Evolutionary conservation across 2,113 vertebrate species (phyloP).

Genomic region (Tragelaphus scriptus): DNA sequence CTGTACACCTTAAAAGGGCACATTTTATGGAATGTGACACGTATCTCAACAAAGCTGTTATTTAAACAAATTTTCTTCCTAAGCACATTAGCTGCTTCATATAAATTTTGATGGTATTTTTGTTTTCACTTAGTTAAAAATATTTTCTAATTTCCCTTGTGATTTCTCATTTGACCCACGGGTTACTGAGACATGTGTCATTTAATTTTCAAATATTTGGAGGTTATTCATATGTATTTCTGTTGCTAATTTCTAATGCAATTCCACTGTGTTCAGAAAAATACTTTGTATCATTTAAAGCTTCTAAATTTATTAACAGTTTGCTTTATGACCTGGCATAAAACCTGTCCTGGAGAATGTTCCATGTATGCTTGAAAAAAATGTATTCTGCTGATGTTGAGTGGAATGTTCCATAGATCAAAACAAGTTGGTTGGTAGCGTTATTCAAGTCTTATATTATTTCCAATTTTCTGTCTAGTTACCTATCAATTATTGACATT

Average conservation of each 20-base stretch:
- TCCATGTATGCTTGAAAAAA: neutral
- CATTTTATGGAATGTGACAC: neutral
- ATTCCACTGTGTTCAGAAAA: neutral
- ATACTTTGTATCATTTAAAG: slow-evolving; percentile 27
- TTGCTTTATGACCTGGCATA: neutral
- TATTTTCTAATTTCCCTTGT: slow-evolving; percentile 20
- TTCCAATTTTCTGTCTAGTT: neutral
- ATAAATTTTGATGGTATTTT: neutral
- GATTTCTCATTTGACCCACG: neutral
- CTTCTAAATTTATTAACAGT: neutral
- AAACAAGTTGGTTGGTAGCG: neutral
- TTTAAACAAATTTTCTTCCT: neutral
- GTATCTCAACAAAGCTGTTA: neutral
- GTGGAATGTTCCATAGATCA: neutral
- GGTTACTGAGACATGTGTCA: neutral
- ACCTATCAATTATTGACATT: neutral
- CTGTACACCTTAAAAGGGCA: neutral
- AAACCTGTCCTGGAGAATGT: neutral
- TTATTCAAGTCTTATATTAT: neutral
- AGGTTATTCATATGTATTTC: neutral
- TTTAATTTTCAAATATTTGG: slow-evolving; percentile 35
- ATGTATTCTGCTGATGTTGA: neutral
- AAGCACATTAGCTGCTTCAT: neutral
- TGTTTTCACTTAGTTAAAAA: slow-evolving; percentile 42
- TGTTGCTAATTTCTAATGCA: slow-evolving; percentile 2